Evolutionary conservation across 2,797 vertebrate species (phyloP).

Genomic region (Heliangelus exortis): DNA sequence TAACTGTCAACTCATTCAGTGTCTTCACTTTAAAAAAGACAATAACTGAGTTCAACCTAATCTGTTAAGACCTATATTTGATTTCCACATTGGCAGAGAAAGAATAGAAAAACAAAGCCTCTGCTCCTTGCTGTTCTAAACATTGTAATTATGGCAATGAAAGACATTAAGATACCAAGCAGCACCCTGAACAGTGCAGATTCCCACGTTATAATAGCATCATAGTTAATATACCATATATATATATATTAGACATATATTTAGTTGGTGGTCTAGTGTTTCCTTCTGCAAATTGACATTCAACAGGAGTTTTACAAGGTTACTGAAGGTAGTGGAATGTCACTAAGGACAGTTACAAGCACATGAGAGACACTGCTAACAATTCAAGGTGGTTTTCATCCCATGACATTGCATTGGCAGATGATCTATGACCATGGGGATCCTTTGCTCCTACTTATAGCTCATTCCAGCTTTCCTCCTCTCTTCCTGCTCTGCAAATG

Average conservation of each 20-base stretch:
- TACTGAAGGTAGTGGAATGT: not conserved
- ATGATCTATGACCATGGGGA: constrained; percentile 35
- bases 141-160: not conserved
- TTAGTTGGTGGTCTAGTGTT: not conserved
- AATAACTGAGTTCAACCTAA: not conserved
- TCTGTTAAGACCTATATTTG: not conserved
- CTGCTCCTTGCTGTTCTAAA: not conserved
- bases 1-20: not conserved
- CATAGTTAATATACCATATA: not conserved
- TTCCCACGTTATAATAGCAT: not conserved
- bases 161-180: not conserved
- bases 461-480: constrained; percentile 23
- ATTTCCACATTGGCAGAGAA: not conserved
- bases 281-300: not conserved
- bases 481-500: constrained; percentile 36
- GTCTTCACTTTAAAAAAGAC: not conserved
- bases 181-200: not conserved
- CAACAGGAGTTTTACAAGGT: not conserved
- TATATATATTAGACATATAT: not conserved
- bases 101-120: not conserved
- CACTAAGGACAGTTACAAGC: not conserved
- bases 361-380: not conserved
- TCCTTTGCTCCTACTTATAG: constrained; percentile 30
- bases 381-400: not conserved
- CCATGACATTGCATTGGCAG: not conserved